Evolutionary conservation across 2,888 invertebrate genomes (phyloP).

Genomic region (Drosophila heteroneura): DNA sequence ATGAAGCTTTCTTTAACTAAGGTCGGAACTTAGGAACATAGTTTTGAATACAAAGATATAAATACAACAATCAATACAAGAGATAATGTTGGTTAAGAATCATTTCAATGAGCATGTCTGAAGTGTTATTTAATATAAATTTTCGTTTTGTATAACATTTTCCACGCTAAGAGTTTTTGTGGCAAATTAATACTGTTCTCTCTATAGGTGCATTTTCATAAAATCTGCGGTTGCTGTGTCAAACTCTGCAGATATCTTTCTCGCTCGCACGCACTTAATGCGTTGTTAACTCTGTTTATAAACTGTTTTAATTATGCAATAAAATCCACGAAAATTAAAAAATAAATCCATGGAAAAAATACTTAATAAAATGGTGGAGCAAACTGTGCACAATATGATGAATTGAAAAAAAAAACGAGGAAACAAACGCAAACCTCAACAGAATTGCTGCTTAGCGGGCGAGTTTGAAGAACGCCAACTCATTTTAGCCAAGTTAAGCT

Average conservation of each 20-base stretch:
- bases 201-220: not conserved
- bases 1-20: not conserved
- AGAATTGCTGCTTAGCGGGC: conserved; percentile 35
- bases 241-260: not conserved
- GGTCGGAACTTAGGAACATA: not conserved
- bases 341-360: conserved; percentile 59
- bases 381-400: conserved; percentile 56
- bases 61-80: not conserved
- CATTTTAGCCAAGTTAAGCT: conserved; percentile 77
- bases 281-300: conserved; percentile 5
- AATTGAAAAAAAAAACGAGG: conserved; percentile 4
- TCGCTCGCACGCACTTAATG: not conserved
- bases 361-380: conserved; percentile 50
- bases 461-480: conserved; percentile 52
- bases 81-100: accelerated
- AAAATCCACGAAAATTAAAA: conserved; percentile 75
- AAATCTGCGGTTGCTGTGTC: not conserved
- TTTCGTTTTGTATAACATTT: not conserved
- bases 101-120: not conserved
- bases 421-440: not conserved
- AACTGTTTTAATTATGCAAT: conserved; percentile 66
- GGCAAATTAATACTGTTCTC: not conserved
- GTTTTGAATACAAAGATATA: not conserved
- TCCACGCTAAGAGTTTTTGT: not conserved
- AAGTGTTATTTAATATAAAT: not conserved